Evolutionary conservation across 2,888 invertebrate genomes (phyloP).

Genomic region (Tribolium freemani): DNA sequence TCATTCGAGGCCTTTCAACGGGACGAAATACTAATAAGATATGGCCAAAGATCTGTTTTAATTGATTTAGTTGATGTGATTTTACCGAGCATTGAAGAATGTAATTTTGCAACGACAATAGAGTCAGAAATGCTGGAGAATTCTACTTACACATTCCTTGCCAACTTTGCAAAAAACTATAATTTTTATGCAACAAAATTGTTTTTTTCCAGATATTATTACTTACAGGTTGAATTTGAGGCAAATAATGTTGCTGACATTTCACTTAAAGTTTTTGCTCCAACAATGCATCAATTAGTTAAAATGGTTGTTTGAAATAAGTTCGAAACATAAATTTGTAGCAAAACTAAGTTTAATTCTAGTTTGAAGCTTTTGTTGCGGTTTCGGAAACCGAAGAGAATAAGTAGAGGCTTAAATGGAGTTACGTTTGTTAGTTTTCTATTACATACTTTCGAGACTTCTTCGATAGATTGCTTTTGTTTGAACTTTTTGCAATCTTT

Average conservation of each 20-base stretch:
- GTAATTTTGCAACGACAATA: not conserved
- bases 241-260: not conserved
- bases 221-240: too few species aligned
- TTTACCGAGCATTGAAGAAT: not conserved
- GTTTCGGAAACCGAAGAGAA: constrained; percentile 4
- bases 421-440: constrained; percentile 8
- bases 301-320: not conserved
- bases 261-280: not conserved
- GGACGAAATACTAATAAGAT: not conserved
- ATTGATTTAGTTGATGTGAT: not conserved
- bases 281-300: not conserved
- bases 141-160: not conserved
- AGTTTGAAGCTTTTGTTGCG: constrained; percentile 16
- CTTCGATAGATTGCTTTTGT: constrained; percentile 5
- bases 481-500: constrained; percentile 3
- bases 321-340: not conserved
- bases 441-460: constrained; percentile 9
- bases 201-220: too few species aligned
- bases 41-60: not conserved
- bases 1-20: not conserved
- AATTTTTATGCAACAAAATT: too few species aligned
- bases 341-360: not conserved
- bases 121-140: not conserved
- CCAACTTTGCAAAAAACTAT: not conserved
- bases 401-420: not conserved